Evolutionary conservation across 1,140 invertebrate species (phyloP).

Genomic region (Ceratosolen solmsi): DNA sequence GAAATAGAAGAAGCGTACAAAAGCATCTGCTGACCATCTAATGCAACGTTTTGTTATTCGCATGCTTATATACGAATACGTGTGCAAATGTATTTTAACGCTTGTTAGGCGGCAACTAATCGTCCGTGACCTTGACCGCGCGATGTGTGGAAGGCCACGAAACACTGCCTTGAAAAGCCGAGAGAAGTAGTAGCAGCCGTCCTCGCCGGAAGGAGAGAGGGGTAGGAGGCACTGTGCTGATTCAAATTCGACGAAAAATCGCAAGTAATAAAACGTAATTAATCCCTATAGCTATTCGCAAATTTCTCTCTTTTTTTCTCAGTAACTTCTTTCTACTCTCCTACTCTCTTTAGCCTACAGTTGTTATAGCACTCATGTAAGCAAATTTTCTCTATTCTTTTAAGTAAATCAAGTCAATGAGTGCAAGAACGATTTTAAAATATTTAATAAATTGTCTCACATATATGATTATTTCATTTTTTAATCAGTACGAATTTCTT

Average conservation of each 20-base stretch:
- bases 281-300: no score
- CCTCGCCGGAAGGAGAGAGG: not conserved
- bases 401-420: no score
- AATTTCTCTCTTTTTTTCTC: no score
- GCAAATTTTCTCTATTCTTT: no score
- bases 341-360: no score
- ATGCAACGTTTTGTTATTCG: not conserved
- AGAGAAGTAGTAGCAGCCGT: not conserved
- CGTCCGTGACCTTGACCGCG: slow-evolving; percentile 49
- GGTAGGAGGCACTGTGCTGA: not conserved
- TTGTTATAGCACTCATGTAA: no score
- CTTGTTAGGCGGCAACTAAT: slow-evolving; percentile 7
- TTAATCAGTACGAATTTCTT: no score
- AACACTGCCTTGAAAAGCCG: slow-evolving; percentile 30
- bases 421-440: no score
- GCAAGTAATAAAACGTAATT: not conserved
- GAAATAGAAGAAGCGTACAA: slow-evolving; percentile 15
- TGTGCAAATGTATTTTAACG: not conserved
- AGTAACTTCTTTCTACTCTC: no score
- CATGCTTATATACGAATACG: not conserved
- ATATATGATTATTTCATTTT: no score
- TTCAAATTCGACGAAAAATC: not conserved
- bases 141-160: slow-evolving; percentile 19
- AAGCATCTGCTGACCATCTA: not conserved
- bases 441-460: no score